Evolutionary conservation across 2,888 invertebrate species (phyloP), one percentile per base, ranked within the genome.

Genomic region (Blastobasis adustella): DNA sequence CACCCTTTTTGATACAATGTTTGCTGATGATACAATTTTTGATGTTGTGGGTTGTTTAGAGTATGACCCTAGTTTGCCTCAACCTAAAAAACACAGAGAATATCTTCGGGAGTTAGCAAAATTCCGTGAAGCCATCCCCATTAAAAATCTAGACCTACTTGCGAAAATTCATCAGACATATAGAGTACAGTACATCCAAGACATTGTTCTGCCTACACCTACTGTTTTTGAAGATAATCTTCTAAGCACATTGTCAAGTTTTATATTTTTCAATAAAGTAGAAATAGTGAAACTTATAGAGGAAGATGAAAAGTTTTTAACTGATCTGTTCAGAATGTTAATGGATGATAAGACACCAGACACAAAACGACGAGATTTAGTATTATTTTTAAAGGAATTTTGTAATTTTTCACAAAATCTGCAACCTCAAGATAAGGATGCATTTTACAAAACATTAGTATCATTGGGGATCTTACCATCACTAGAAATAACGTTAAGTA

Each of bases 81-180:
- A 93, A 70, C 96, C 96, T 40, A 97, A 96, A 76, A 94, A 94
- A 80, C 99, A 99, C 87, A 92, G 99, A 71, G 98, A 99, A 76
- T 99, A 98, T 88, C 91, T 99, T 63, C 93, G 94, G 73, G 95
- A 96, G 76, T 92, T 96, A 82, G 97, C 98, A 36, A 95, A 94
- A 86, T 97, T 96, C 79, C 93, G 95, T 69, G 96, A 96, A 84
- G 96, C 96, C 52, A 96, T 99, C 71, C 98, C 98, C 53, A 98
- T 99, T 57, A 94, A 95, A 73, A 98, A 98, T 84, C 92, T 92
- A 59, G 99, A 99, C 87, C 91, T 99, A 62, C 90, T 98, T 66
- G 95, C 97, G 52, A 99, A 99, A 91, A 99, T 99, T 67, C 99
- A 99, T 89, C 99, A 99, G 89, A 99, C 99, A 52, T 99, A 98